phyloP scores from a whole-genome alignment of 2,888 invertebrate species.

The Reticulitermes lucifugus region DNA sequence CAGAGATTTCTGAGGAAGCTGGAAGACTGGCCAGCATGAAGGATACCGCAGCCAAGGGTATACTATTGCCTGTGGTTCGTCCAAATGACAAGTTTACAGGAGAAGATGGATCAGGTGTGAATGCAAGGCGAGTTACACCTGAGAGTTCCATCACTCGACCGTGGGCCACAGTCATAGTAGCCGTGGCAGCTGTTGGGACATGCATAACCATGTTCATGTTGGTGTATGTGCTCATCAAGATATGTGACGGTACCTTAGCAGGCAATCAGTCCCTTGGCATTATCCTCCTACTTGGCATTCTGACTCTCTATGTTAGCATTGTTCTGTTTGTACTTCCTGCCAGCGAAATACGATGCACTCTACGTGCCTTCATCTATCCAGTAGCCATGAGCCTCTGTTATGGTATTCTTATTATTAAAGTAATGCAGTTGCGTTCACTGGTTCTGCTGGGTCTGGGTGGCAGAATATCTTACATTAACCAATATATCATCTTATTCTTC shows the following conservation, averaged over 20 bases:
- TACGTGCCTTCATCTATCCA: conserved; percentile 59
- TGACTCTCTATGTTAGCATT: conserved; percentile 59
- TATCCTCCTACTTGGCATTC: conserved; percentile 58
- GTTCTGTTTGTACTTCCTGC: conserved; percentile 60
- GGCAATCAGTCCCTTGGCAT: conserved; percentile 59
- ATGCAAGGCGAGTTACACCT: conserved; percentile 51
- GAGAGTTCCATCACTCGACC: conserved; percentile 57
- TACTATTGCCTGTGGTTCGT: background rate
- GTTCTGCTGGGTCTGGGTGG: conserved; percentile 61
- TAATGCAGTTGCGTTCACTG: conserved; percentile 61
- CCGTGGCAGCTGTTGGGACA: conserved; percentile 59
- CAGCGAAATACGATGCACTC: conserved; percentile 56
- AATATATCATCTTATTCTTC: conserved; percentile 59
- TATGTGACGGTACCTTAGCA: conserved; percentile 60
- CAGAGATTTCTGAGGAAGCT: background rate
- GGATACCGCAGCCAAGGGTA: conserved; percentile 37
- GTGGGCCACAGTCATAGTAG: conserved; percentile 59
- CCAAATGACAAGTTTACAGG: background rate
- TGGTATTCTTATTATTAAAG: conserved; percentile 60
- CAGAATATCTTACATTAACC: conserved; percentile 59
- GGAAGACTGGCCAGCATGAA: background rate
- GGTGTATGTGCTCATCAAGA: conserved; percentile 59
- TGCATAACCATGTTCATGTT: conserved; percentile 59
- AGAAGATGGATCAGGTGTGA: conserved; percentile 40
- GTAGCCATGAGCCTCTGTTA: conserved; percentile 60